Conservation (phyloP, 2,888 invertebrate species). For the Mesorhabditis spiculigera region DNA sequence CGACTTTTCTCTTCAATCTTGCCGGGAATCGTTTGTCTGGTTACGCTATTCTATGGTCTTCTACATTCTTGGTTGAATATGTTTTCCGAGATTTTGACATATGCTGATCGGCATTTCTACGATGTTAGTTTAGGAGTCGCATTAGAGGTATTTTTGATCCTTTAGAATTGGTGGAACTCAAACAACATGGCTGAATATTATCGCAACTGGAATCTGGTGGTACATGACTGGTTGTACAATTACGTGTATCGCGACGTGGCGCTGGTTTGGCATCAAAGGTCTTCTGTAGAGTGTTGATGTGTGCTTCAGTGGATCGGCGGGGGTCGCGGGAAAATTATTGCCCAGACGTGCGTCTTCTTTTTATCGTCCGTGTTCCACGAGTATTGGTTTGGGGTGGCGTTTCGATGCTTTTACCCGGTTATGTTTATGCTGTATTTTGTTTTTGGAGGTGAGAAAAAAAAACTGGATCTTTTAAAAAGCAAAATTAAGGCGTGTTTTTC, state of each 20-base stretch:
- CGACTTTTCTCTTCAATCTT: slow-evolving; percentile 66
- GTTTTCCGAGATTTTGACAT: slow-evolving; percentile 81
- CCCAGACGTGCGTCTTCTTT: slow-evolving; percentile 72
- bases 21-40: slow-evolving; percentile 65
- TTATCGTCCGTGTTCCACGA: slow-evolving; percentile 85
- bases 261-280: neutral
- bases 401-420: slow-evolving; percentile 83
- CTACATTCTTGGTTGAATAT: slow-evolving; percentile 88
- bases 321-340: slow-evolving; percentile 54
- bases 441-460: slow-evolving; percentile 65
- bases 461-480: neutral
- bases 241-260: slow-evolving; percentile 77
- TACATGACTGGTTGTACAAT: slow-evolving; percentile 87
- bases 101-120: slow-evolving; percentile 81
- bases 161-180: slow-evolving; percentile 88
- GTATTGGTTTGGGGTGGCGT: slow-evolving; percentile 74
- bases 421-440: slow-evolving; percentile 76
- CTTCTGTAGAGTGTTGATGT: slow-evolving; percentile 5
- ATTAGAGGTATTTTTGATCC: slow-evolving; percentile 11
- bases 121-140: slow-evolving; percentile 28
- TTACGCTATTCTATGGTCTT: slow-evolving; percentile 79
- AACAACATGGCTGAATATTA: slow-evolving; percentile 78
- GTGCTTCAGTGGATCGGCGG: slow-evolving; percentile 37
- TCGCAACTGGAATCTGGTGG: slow-evolving; percentile 88
- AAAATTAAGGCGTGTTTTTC: slow-evolving; percentile 53